Percentiles rank a stretch among this genome's conserved stretches.
These are phyloP conservation scores for Synanthedon myopaeformis DNA, from an alignment of 2,888 invertebrate genomes.

Conservation along the genomic window DNA sequence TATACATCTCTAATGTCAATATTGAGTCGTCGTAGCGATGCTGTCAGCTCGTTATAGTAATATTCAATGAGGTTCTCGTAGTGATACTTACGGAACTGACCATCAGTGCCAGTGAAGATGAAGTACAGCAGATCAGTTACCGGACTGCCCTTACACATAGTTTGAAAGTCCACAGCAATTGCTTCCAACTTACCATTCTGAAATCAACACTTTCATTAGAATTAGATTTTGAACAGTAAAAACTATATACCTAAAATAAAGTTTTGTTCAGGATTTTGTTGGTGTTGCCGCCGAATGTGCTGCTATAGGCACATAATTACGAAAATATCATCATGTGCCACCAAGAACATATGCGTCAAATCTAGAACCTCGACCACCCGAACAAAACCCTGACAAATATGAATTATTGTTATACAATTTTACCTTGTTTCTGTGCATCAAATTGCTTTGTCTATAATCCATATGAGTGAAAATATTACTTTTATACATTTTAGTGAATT, in stretches of 20 bases:
- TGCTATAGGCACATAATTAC: no score
- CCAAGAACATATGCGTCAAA: no score
- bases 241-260: no score
- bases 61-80: not conserved
- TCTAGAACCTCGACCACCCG: no score
- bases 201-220: not conserved
- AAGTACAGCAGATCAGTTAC: constrained; percentile 3
- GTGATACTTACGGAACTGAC: constrained; percentile 2
- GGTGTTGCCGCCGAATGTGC: no score
- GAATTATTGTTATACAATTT: not conserved
- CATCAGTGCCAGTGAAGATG: constrained; percentile 3
- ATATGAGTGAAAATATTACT: not conserved
- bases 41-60: constrained; percentile 1
- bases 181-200: constrained; percentile 1
- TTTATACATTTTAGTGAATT: not conserved
- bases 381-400: no score
- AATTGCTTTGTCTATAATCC: constrained; percentile 3
- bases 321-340: no score
- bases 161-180: constrained; percentile 3
- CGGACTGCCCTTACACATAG: not conserved
- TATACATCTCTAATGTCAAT: not conserved
- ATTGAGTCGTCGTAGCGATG: not conserved
- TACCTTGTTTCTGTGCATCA: constrained; percentile 1
- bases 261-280: no score
- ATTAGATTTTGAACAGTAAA: no score